Evolutionary conservation across 2,797 vertebrate species (phyloP).

Genomic region (Fratercula arctica): DNA sequence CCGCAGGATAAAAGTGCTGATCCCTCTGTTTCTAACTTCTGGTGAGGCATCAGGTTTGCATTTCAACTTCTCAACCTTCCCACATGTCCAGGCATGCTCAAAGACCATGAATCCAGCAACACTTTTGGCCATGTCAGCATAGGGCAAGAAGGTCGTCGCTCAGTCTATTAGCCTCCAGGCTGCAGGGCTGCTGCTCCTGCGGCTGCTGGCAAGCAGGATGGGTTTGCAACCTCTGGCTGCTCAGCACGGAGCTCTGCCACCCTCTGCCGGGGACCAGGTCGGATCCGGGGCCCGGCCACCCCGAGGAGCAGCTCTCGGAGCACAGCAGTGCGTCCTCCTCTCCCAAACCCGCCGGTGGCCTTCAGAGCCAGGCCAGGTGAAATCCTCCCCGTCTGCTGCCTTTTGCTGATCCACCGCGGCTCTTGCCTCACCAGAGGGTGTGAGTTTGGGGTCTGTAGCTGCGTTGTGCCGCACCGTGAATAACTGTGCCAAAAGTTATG

Average conservation of each 20-base stretch:
- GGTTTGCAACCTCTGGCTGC: neutral
- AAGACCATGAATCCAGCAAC: neutral
- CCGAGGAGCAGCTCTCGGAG: neutral
- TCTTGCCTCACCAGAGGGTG: accelerated
- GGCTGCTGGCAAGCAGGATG: neutral
- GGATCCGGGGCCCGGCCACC: neutral
- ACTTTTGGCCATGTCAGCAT: accelerated
- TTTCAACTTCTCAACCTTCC: neutral
- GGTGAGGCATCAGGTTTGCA: accelerated
- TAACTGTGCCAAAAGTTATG: neutral
- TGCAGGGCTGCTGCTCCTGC: neutral
- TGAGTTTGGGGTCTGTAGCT: neutral
- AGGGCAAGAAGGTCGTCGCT: neutral
- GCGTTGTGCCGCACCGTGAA: neutral
- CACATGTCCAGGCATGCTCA: accelerated
- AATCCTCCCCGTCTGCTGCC: neutral
- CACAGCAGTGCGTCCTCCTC: neutral
- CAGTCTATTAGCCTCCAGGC: accelerated
- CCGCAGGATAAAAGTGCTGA: neutral
- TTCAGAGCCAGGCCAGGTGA: neutral
- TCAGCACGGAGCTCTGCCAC: neutral
- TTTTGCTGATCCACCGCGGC: accelerated
- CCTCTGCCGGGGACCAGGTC: neutral
- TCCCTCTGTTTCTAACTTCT: neutral
- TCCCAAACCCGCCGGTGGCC: neutral